A percentile compares a stretch with the other conserved stretches of the same genome.
These are phyloP conservation scores for Balearica regulorum DNA, from an alignment of 2,797 vertebrate species.

Conservation along the genomic window DNA sequence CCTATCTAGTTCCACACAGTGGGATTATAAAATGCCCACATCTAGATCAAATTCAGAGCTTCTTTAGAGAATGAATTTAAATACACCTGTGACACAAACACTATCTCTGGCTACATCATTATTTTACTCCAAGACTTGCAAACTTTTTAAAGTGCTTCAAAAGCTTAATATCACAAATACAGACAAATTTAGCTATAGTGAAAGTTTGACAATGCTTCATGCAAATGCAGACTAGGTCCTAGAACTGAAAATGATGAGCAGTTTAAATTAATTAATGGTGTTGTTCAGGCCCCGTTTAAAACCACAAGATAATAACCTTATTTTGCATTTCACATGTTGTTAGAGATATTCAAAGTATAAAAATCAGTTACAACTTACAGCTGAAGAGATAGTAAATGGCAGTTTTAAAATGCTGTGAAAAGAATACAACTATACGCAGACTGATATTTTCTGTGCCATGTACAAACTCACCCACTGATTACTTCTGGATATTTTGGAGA, in stretches of 20 bases:
- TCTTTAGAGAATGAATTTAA: not conserved
- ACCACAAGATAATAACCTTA: not conserved
- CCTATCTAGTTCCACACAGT: not conserved
- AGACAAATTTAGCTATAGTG: not conserved
- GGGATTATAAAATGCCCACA: not conserved
- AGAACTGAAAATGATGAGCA: not conserved
- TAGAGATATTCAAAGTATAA: not conserved
- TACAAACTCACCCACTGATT: conserved; percentile 57
- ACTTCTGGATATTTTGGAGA: not conserved
- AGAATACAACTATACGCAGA: not conserved
- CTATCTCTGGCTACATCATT: not conserved
- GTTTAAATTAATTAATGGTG: not conserved
- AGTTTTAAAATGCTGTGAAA: not conserved
- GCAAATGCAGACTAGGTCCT: not conserved
- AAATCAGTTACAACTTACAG: not conserved
- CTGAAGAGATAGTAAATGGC: not conserved
- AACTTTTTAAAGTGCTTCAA: not conserved
- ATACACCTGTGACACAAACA: not conserved
- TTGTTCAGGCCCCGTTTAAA: not conserved
- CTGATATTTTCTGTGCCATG: not conserved
- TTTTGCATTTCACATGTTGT: not conserved
- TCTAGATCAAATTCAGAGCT: not conserved
- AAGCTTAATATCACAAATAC: not conserved
- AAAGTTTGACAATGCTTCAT: not conserved
- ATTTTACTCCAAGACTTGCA: not conserved